phyloP scores from a whole-genome alignment of 2,888 invertebrate genomes.

The Pseudoips prasinana region DNA sequence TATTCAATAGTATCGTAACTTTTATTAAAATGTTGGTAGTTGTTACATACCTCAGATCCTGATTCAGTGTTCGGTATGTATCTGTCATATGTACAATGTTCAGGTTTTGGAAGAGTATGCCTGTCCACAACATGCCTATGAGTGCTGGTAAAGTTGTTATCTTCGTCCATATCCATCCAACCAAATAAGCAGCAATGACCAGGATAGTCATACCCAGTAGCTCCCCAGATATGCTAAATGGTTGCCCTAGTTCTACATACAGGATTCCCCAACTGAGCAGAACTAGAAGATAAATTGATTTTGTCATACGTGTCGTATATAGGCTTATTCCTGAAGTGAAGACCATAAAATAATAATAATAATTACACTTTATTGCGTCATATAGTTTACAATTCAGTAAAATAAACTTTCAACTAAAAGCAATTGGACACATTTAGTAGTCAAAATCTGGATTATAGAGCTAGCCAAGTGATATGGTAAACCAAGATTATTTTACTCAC shows the following conservation, averaged over 20 bases:
- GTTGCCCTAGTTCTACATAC: constrained; percentile 84
- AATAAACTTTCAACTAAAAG: too few relatives aligned
- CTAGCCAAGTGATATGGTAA: too few relatives aligned
- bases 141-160: constrained; percentile 87
- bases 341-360: too few relatives aligned
- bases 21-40: too few relatives aligned
- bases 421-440: too few relatives aligned
- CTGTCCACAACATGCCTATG: constrained; percentile 89
- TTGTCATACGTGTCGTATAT: too few relatives aligned
- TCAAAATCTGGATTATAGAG: too few relatives aligned
- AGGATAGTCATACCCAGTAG: constrained; percentile 85
- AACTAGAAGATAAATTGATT: constrained; percentile 57
- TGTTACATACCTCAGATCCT: constrained; percentile 84
- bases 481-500: too few relatives aligned
- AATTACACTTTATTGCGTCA: too few relatives aligned
- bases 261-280: constrained; percentile 86
- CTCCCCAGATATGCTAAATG: constrained; percentile 84
- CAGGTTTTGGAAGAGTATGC: constrained; percentile 85
- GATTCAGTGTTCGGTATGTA: constrained; percentile 82
- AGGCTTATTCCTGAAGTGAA: too few relatives aligned
- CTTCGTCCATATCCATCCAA: constrained; percentile 86
- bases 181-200: constrained; percentile 86
- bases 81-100: constrained; percentile 84
- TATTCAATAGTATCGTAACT: too few relatives aligned
- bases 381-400: too few relatives aligned